Base-by-base conservation (phyloP, 2,888 invertebrate genomes). In the Asteroscopus sphinx region DNA sequence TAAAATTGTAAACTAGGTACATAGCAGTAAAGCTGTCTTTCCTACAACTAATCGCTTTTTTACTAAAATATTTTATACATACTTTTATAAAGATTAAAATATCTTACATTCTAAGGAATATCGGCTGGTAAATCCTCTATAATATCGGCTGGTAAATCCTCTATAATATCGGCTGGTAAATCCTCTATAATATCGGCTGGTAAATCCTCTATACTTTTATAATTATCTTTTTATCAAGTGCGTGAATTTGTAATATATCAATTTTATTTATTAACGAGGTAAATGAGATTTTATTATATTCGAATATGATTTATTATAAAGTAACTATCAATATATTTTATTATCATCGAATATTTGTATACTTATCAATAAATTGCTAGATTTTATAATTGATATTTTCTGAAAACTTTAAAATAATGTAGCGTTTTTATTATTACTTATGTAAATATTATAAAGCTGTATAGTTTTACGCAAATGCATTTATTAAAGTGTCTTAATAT, bases 21-120 rank as follows among this genome's bases (percentile, higher is more conserved):
- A 32, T 35, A 56, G 55, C 53, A 12, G 42, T 56, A 64, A 59
- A 78, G 71, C 71, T 70, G 41, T 49, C 16, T 28, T 70, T 44
- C 45, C 59, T 58, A 54, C 8, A 54, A 40, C 71, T 70, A 69
- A 35, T 35, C 35, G 46, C 41, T 36, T 52, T 42, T 33, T 47
- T 51, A 54, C 17, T 68, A 41, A 51, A 54, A 68, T 30, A 21
- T 37, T 13, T 26, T 17, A 39, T 59, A 71, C 60, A 72, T 67
- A 72, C 49, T 67, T 67, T 46, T 17, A 32, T 21, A 11, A 46
- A 39, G 11, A 37, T 33, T 26, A 6, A 58, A 57, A 67, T 71
- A 12, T 15, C 39, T 58, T 42, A 42, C 4, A 36, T 57, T 15
- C 12, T 51, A 72, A 6, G 21, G 6, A 51, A 67, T 58, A 47